Conservation (phyloP, 2,113 vertebrate genomes). For the Bettongia penicillata region DNA sequence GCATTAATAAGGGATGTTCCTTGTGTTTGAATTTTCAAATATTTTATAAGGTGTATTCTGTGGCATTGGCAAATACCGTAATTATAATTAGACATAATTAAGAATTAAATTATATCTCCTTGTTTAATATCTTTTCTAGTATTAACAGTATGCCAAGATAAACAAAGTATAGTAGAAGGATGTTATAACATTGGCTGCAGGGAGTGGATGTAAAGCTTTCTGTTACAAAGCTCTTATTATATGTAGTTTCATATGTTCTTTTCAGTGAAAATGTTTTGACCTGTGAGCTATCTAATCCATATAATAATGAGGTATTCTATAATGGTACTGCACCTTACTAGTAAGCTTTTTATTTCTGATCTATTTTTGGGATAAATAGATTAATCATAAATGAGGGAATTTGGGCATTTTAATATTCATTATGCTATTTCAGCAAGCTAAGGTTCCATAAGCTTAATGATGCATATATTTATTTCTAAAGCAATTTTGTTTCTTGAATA, state of each 20-base stretch:
- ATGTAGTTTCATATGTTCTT: background rate
- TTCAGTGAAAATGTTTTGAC: slow-evolving; percentile 4
- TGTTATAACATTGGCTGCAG: background rate
- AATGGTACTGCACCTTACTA: background rate
- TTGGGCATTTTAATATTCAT: background rate
- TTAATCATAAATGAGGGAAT: background rate
- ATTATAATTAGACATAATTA: background rate
- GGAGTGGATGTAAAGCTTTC: background rate
- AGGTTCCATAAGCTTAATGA: background rate
- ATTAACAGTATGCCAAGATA: background rate
- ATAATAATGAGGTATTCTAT: background rate
- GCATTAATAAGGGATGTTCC: background rate
- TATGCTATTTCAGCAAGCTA: slow-evolving; percentile 29
- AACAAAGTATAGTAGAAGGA: background rate
- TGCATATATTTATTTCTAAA: background rate
- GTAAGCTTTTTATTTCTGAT: slow-evolving; percentile 2
- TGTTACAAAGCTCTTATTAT: background rate
- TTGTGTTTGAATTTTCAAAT: background rate
- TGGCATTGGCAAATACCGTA: background rate
- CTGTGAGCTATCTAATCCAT: background rate
- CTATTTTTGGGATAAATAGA: background rate
- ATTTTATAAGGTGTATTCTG: background rate
- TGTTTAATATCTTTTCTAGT: background rate
- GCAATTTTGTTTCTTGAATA: background rate
- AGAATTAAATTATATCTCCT: background rate